Evolutionary conservation across 2,113 vertebrate genomes (phyloP), one percentile per base, ranked within the genome.

Genomic region (Prinia subflava): DNA sequence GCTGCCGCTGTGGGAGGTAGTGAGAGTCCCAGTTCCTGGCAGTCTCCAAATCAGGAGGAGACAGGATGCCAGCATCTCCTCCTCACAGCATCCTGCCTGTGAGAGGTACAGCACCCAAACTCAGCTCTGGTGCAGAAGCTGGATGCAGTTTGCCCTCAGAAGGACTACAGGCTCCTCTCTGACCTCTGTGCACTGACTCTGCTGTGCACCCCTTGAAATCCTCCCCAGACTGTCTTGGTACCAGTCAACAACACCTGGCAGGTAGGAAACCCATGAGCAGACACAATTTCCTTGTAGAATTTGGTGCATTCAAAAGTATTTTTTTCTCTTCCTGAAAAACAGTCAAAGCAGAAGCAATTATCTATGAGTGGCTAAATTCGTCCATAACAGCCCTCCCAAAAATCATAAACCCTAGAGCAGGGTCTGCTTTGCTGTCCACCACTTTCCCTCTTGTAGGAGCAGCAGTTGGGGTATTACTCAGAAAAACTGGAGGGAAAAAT

Each of bases 91-190:
- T 22, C 37, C 16, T 9, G 2, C 23, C 15, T 52, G 10, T 65
- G 25, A 1, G 1, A 44, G 11, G 18, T n/a, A 12, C n/a, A n/a
- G 23, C 1, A 0, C 10, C 53, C 70, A 69, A 25, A 70, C 11
- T 64, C 53, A 53, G 10, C 10, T 22, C 17, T 41, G 20, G 23
- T 5, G 68, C 56, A 33, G 31, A 20, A 24, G 15, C 2, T 55
- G 47, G n/a, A 16, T 28, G 8, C 10, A 35, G 3, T 21, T 84
- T 89, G 49, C 31, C 60, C 49, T 68, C 21, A 24, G 27, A 63
- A 17, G 11, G 1, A 5, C 18, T 59, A 12, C 52, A 68, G 47
- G 9, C 3, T 81, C 22, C 52, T 77, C 31, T 21, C 8, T 50
- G 28, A 6, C 24, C 16, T 60, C n/a, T 14, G 6, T 2, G 1